Base-by-base conservation (phyloP, 2,113 vertebrate species). In the Miniopterus natalensis region DNA sequence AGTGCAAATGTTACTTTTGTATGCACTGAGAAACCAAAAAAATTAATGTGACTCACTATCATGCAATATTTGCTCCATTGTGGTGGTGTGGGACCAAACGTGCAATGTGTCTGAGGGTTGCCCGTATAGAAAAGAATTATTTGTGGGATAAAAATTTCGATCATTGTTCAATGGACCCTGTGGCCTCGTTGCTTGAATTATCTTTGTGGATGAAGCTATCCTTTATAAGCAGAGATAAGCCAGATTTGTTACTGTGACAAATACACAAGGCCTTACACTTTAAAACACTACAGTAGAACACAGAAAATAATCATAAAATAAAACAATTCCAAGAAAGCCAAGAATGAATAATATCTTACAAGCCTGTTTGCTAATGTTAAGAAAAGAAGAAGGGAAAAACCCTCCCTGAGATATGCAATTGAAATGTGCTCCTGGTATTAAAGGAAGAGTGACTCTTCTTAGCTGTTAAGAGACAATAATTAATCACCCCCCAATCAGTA, bases 401-500 rank as follows among this genome's bases (percentile, higher is more conserved):
- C 20, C 18, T 55, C 27, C 53, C 11, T 92, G 21, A 89, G 6
- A 96, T 70, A 31, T 88, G 25, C 8, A 31, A 1, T 66, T 49
- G 71, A 0, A 84, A 83, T 18, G 6, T 55, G 15, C 42, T 59
- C 93, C 71, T 83, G 73, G 5, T 42, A 42, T 36, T 81, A 94
- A 97, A 75, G 12, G 36, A 92, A 92, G 90, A 96, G n/a, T 73
- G 96, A 85, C 36, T 95, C 80, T 91, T 74, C 68, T 78, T 45
- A 57, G 92, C 74, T 97, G 98, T 98, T 97, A 96, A 75, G 93
- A 96, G 88, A 92, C 94, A 94, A 98, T 95, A 97, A 98, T 97
- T 97, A 98, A 98, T 98, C 98, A 97, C 12, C 42, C 93, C 59
- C 29, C 95, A 98, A 97, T 98, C 86, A 97, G 97, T 96, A 87